Base-by-base conservation (phyloP, 2,888 invertebrate species). In the Idaea dimidiata region DNA sequence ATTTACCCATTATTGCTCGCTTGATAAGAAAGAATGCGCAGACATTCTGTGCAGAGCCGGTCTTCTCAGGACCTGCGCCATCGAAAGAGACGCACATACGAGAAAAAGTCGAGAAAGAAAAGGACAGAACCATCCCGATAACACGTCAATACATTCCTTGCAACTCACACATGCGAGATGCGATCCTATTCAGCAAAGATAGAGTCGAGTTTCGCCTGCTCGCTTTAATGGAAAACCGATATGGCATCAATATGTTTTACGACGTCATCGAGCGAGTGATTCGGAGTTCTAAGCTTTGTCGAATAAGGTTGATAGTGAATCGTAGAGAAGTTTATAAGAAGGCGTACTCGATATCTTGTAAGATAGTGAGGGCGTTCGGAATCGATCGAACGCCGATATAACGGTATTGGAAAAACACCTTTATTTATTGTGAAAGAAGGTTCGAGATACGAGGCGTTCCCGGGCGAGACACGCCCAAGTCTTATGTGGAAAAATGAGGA, bases 121-220 rank as follows among this genome's bases (percentile, higher is more conserved):
- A 84, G 83, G 91, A 91, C 87, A 76, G 86, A 81, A 78, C 72
- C 81, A 87, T 79, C 84, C 92, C 92, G 89, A 92, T 92, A 92
- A 88, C 90, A 90, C 92, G 92, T 92, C 92, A 92, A 92, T 92
- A 92, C 92, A 89, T 92, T 92, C 87, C 91, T 86, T 84, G 71
- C 76, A 69, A 69, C 67, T 54, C 57, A 62, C 80, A 80, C 88
- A 86, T 69, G 77, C 83, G 80, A 89, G 71, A 78, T 69, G 66
- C 65, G 66, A 74, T 81, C 76, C 72, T 88, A 79, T 60, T 0
- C 0, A 2, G 0, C 16, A 0, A 54, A 0, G 6, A 71, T 77
- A 89, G 63, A 77, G 88, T 77, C 68, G 75, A 82, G 58, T 75
- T 80, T 87, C 69, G 72, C 67, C 69, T 70, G 76, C 54, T 65